phyloP scores from a whole-genome alignment of 1,140 invertebrate species.

The Sinonovacula constricta region DNA sequence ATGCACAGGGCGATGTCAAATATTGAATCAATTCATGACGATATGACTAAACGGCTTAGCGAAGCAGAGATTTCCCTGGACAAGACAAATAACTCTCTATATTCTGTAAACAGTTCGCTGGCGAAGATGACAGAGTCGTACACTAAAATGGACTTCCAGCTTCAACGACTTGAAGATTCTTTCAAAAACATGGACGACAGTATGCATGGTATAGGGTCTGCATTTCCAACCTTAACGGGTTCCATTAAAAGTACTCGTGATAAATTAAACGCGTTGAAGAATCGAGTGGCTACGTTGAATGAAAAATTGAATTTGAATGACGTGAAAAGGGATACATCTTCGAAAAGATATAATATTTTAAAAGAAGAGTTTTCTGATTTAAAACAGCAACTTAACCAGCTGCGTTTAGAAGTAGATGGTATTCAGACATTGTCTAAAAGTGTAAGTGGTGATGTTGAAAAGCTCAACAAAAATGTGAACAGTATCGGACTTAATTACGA shows the following conservation, averaged over 20 bases:
- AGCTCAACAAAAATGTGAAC: too few relatives aligned
- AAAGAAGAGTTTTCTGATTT: too few relatives aligned
- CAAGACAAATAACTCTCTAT: conserved; percentile 7
- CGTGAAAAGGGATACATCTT: neutral
- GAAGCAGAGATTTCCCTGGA: neutral
- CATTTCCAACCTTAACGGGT: conserved; percentile 29
- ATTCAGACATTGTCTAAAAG: too few relatives aligned
- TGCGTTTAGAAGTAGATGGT: too few relatives aligned
- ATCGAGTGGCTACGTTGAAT: neutral
- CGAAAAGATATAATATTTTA: too few relatives aligned
- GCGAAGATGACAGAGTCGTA: conserved; percentile 5
- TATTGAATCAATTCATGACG: conserved; percentile 2
- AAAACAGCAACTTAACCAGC: too few relatives aligned
- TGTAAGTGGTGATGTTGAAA: too few relatives aligned
- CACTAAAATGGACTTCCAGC: neutral
- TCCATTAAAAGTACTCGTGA: conserved; percentile 1
- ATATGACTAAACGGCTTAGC: conserved; percentile 1
- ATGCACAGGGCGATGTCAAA: conserved; percentile 6
- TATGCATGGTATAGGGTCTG: conserved; percentile 11
- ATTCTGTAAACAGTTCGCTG: conserved; percentile 17
- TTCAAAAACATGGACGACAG: conserved; percentile 7
- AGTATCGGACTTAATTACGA: too few relatives aligned
- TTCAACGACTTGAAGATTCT: conserved; percentile 18
- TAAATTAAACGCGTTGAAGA: neutral
- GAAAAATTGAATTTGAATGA: neutral